These are phyloP conservation scores for Agapornis roseicollis DNA, from an alignment of 2,113 vertebrate genomes.

Conservation along the genomic window DNA sequence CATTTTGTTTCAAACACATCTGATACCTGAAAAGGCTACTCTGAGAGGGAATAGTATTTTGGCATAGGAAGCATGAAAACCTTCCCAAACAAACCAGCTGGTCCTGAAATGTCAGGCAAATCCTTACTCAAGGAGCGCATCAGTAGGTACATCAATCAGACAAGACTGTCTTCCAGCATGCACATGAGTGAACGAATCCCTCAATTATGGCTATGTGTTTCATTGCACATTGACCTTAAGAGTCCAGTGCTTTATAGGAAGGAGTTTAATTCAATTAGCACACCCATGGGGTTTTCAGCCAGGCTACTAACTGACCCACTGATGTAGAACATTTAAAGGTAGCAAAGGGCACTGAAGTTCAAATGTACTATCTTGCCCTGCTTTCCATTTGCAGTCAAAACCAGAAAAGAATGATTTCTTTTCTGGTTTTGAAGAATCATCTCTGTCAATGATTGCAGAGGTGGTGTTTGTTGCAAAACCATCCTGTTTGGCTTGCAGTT, in stretches of 20 bases:
- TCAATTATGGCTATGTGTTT: conserved; percentile 1
- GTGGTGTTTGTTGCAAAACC: neutral
- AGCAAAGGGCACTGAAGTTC: neutral
- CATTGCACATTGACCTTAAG: conserved; percentile 54
- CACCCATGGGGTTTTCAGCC: neutral
- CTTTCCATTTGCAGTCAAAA: neutral
- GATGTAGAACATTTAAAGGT: neutral
- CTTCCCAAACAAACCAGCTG: neutral
- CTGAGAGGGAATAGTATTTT: neutral
- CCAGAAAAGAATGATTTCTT: neutral
- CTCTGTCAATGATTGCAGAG: accelerated
- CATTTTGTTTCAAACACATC: neutral
- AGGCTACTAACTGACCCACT: neutral
- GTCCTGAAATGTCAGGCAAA: conserved; percentile 8
- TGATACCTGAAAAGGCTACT: neutral
- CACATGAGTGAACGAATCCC: neutral
- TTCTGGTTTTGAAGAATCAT: neutral
- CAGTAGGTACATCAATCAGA: neutral
- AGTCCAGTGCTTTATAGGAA: neutral
- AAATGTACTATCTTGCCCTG: neutral
- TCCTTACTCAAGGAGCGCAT: neutral
- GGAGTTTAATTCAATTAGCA: conserved; percentile 58
- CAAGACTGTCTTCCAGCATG: neutral
- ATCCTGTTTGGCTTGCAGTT: neutral
- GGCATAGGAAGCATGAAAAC: neutral